phyloP scores from a whole-genome alignment of 2,113 vertebrate species.

The Paramormyrops kingsleyae region DNA sequence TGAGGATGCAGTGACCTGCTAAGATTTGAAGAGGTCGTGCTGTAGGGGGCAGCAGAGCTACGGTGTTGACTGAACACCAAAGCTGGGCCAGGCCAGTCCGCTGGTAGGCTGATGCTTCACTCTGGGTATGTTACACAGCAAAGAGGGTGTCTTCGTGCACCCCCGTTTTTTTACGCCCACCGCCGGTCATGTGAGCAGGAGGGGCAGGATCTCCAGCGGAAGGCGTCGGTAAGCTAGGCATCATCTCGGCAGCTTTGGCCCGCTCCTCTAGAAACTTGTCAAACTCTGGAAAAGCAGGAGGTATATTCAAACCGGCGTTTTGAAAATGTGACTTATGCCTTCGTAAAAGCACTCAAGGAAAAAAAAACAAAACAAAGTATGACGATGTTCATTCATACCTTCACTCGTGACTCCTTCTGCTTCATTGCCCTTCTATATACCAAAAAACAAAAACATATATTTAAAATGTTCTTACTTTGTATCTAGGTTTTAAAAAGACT shows the following conservation, averaged over 20 bases:
- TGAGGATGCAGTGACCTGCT: conserved; percentile 5
- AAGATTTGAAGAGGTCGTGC: background rate
- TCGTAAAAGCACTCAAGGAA: background rate
- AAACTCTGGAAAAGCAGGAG: conserved; percentile 68
- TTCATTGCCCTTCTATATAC: conserved; percentile 81
- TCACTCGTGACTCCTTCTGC: conserved; percentile 97
- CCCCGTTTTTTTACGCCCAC: conserved; percentile 72
- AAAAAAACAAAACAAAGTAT: background rate
- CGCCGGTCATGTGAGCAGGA: conserved; percentile 46
- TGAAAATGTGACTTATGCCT: background rate
- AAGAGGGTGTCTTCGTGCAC: conserved; percentile 79
- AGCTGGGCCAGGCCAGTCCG: conserved; percentile 28
- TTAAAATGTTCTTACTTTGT: background rate
- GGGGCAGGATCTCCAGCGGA: conserved; percentile 64
- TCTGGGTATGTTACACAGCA: conserved; percentile 67
- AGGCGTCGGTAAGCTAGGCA: conserved; percentile 76
- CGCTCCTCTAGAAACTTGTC: conserved; percentile 96
- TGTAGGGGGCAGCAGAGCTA: background rate
- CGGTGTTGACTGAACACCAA: conserved; percentile 24
- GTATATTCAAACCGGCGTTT: background rate
- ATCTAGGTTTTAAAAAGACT: background rate
- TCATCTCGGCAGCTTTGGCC: conserved; percentile 89
- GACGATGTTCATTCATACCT: conserved; percentile 60
- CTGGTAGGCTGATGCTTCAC: conserved; percentile 23
- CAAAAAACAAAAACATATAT: conserved; percentile 33